Evolutionary conservation across 2,113 vertebrate genomes (phyloP).

Genomic region (Cyprinodon tularosa): DNA sequence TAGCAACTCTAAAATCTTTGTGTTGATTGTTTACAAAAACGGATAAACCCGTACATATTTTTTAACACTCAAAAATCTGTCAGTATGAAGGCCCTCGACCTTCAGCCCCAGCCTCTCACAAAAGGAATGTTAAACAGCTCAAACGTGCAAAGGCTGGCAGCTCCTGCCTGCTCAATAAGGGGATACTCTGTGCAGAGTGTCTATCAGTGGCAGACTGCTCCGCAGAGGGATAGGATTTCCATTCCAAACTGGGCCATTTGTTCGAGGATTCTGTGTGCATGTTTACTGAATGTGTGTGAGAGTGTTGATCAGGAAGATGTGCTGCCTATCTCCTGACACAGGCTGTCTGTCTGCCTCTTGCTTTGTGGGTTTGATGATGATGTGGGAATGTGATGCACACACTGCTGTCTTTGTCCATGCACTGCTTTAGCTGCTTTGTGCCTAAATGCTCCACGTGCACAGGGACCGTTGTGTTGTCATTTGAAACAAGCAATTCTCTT

Average conservation of each 20-base stretch:
- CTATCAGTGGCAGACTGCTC: constrained; percentile 56
- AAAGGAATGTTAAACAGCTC: constrained; percentile 62
- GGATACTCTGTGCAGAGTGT: constrained; percentile 48
- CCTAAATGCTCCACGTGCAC: constrained; percentile 56
- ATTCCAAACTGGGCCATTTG: constrained; percentile 58
- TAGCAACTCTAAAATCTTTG: neutral
- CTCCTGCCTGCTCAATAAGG: constrained; percentile 49
- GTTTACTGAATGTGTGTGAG: constrained; percentile 20
- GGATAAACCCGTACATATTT: neutral
- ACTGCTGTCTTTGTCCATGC: constrained; percentile 57
- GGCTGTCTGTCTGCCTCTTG: constrained; percentile 45
- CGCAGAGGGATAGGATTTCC: constrained; percentile 50
- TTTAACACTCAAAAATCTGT: neutral
- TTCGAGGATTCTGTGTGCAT: constrained; percentile 22
- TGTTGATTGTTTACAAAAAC: neutral
- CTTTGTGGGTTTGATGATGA: constrained; percentile 57
- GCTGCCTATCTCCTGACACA: constrained; percentile 49
- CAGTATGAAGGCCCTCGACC: constrained; percentile 17
- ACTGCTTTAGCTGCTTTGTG: constrained; percentile 58
- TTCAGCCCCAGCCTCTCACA: constrained; percentile 37
- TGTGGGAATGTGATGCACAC: constrained; percentile 52
- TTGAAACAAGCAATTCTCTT: constrained; percentile 61
- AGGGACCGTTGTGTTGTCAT: constrained; percentile 61
- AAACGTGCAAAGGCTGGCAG: constrained; percentile 63
- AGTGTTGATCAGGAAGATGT: constrained; percentile 35